phyloP scores from a whole-genome alignment of 2,113 vertebrate genomes.

The Callithrix jacchus region DNA sequence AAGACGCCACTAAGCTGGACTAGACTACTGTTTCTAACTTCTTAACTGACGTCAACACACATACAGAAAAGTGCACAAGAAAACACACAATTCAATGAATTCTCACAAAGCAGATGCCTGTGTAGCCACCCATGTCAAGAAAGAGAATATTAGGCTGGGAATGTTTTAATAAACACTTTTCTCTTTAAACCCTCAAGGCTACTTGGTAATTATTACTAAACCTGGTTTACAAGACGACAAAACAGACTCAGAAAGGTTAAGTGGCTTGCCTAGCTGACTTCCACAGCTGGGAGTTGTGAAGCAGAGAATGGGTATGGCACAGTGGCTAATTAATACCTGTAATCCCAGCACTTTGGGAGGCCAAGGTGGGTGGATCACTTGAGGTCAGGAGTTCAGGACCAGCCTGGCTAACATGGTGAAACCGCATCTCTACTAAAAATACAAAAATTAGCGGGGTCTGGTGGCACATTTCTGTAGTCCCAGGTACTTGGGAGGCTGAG shows the following conservation, averaged over 20 bases:
- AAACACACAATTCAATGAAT: neutral
- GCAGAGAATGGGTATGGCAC: neutral
- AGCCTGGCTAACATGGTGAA: no score
- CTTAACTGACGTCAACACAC: constrained; percentile 3
- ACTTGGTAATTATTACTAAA: constrained; percentile 51
- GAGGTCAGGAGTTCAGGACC: no score
- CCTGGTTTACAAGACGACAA: neutral
- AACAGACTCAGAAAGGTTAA: neutral
- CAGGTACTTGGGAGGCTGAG: no score
- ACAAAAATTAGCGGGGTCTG: no score
- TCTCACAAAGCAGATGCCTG: constrained; percentile 27
- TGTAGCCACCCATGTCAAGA: constrained; percentile 44
- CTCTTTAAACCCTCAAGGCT: neutral
- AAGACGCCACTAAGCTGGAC: neutral
- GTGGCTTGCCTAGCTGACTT: neutral
- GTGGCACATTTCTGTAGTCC: no score
- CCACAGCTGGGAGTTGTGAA: neutral
- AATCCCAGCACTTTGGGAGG: no score
- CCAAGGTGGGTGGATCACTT: no score
- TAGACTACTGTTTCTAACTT: neutral
- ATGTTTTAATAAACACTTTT: constrained; percentile 58
- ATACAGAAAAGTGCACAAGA: neutral
- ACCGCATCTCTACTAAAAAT: no score
- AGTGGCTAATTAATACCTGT: no score
- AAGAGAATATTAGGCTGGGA: neutral